These are phyloP conservation scores for Eumacrocentrus americanus DNA, from an alignment of 2,888 invertebrate genomes.

Conservation along the genomic window DNA sequence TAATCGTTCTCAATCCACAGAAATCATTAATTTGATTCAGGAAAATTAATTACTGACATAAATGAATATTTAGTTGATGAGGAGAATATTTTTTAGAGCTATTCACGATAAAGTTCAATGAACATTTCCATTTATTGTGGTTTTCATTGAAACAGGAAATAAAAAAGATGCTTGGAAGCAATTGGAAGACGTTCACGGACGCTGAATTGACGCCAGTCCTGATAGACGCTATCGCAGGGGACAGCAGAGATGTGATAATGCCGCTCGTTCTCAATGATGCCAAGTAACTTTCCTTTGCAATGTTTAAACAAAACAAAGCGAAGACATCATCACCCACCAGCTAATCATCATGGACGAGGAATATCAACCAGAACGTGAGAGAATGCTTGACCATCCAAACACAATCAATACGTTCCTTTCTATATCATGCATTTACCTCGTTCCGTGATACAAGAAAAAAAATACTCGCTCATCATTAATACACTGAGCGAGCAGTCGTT, in stretches of 20 bases:
- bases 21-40: no score
- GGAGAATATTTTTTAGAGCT: no score
- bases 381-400: not conserved
- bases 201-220: constrained; percentile 66
- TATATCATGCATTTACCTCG: constrained; percentile 22
- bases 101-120: no score
- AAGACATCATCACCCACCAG: constrained; percentile 17
- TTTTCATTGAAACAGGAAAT: constrained; percentile 63
- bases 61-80: no score
- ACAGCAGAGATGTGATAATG: constrained; percentile 67
- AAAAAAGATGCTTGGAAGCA: constrained; percentile 64
- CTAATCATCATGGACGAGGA: not conserved
- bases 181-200: constrained; percentile 66
- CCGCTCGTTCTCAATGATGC: constrained; percentile 66
- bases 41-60: no score
- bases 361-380: constrained; percentile 1
- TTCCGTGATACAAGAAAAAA: not conserved
- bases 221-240: constrained; percentile 63
- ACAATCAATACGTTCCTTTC: constrained; percentile 12
- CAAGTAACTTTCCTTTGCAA: constrained; percentile 54
- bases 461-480: not conserved
- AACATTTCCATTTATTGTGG: no score
- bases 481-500: not conserved
- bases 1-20: no score
- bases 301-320: constrained; percentile 26